Base-by-base conservation (phyloP, 1,140 invertebrate genomes). In the Branchinecta lynchi region DNA sequence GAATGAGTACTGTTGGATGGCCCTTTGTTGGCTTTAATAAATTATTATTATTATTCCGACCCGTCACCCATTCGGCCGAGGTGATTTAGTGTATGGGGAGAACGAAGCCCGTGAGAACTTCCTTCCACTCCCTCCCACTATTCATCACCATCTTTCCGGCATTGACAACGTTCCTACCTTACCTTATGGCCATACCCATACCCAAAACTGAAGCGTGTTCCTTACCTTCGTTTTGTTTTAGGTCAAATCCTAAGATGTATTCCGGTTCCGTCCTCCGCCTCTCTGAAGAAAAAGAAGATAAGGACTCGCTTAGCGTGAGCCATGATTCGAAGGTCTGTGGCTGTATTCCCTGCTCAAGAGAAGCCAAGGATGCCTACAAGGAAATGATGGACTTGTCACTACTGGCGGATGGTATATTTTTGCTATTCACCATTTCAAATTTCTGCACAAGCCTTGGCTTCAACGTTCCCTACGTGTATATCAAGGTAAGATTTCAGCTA, bases 371-470 rank as follows among this genome's bases (percentile, higher is more conserved):
- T 72, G 86, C 87, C 0, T 80, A 95, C 45, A 81, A 80, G 45
- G 85, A 91, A 79, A 92, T 96, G 87, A 82, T 96, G 71, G 89
- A 95, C 76, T 81, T 95, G 66, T 85, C 84, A 9, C 79, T 98
- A 32, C 81, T 98, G 0, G 85, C 85, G 70, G 89, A 97, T 79
- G 84, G 86, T 6, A 82, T 96, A 71, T 98, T 97, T 77, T 81
- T 98, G 69, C 79, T 97, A 68, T 98, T 97, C 79, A 86, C 87
- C 21, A 70, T 93, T 44, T 96, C 93, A 43, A 98, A 98, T 79
- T 95, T 98, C 77, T 86, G 92, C 75, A 98, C 93, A 8, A 94
- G 90, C 76, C 89, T 98, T 73, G 95, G 95, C 45, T 98, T 96
- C 81, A 94, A 96, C 78, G 86, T 96, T 75, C 95, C 95, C 69